Conservation (phyloP, 2,888 invertebrate species). For the Seira ritae region DNA sequence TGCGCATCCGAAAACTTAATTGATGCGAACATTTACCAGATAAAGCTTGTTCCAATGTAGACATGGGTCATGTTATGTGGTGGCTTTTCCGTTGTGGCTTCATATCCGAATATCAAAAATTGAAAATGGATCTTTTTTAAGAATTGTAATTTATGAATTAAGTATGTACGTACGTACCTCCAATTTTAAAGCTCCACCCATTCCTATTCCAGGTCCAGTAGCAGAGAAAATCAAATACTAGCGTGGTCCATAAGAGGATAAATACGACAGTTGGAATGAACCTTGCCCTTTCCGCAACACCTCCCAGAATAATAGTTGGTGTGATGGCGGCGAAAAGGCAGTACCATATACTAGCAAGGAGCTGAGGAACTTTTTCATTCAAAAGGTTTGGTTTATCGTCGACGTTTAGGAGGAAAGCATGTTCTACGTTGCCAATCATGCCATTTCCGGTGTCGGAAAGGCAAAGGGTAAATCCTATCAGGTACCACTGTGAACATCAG, state of each 20-base stretch:
- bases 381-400: conserved; percentile 54
- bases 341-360: conserved; percentile 71
- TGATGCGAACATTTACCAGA: conserved; percentile 41
- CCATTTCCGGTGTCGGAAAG: conserved; percentile 60
- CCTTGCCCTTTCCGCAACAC: conserved; percentile 64
- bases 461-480: conserved; percentile 67
- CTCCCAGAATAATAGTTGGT: conserved; percentile 70
- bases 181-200: conserved; percentile 65
- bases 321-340: conserved; percentile 72
- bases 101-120: too few species aligned
- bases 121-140: too few species aligned
- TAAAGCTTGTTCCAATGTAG: conserved; percentile 51
- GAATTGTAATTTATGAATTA: too few species aligned
- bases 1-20: too few species aligned
- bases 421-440: conserved; percentile 55
- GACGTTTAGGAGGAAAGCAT: conserved; percentile 57
- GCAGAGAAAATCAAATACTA: conserved; percentile 71
- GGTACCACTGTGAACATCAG: conserved; percentile 65
- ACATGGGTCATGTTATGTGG: conserved; percentile 71
- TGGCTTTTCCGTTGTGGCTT: conserved; percentile 57
- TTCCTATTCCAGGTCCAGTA: conserved; percentile 72
- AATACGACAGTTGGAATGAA: conserved; percentile 68
- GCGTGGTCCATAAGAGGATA: conserved; percentile 68
- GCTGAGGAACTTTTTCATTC: conserved; percentile 68
- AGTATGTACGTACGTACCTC: conserved; percentile 35